phyloP scores from a whole-genome alignment of 2,797 vertebrate genomes.

The Botia almorhae region DNA sequence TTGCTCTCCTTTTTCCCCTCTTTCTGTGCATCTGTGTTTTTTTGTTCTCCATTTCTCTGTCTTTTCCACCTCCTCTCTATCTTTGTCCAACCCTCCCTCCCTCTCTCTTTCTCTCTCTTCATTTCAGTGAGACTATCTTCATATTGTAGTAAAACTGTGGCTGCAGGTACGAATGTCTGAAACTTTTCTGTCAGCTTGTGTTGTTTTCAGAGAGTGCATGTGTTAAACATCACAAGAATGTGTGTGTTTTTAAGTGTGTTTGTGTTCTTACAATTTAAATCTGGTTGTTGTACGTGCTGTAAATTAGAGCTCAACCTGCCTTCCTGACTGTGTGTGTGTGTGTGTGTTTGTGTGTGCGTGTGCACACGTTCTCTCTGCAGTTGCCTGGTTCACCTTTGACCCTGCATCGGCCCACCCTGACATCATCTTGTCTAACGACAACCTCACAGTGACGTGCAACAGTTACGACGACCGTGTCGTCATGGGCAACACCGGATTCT shows the following conservation, averaged over 20 bases:
- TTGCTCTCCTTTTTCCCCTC: conserved; percentile 52
- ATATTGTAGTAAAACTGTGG: conserved; percentile 95
- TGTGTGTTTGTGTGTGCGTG: conserved; percentile 34
- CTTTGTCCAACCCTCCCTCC: conserved; percentile 69
- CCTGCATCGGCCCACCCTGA: conserved; percentile 90
- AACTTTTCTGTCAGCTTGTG: conserved; percentile 20
- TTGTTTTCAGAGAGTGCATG: conserved; percentile 15
- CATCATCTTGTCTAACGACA: conserved; percentile 98
- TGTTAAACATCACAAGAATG: background rate
- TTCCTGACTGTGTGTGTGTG: conserved; percentile 33
- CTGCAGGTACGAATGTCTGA: conserved; percentile 87
- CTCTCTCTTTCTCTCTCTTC: conserved; percentile 69
- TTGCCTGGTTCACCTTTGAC: conserved; percentile 97
- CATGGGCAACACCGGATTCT: conserved; percentile 91
- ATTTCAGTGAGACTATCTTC: conserved; percentile 86
- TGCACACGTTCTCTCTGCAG: conserved; percentile 70
- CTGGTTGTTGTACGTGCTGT: background rate
- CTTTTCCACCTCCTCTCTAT: conserved; percentile 52
- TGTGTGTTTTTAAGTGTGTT: background rate
- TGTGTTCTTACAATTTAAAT: conserved; percentile 20
- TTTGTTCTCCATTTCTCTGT: conserved; percentile 61
- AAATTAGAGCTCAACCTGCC: background rate
- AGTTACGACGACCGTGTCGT: conserved; percentile 98
- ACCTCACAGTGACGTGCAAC: conserved; percentile 96
- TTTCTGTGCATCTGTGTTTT: conserved; percentile 71